Evolutionary conservation across 2,888 invertebrate genomes (phyloP), one percentile per base, ranked within the genome.

Genomic region (Adelphocoris suturalis): DNA sequence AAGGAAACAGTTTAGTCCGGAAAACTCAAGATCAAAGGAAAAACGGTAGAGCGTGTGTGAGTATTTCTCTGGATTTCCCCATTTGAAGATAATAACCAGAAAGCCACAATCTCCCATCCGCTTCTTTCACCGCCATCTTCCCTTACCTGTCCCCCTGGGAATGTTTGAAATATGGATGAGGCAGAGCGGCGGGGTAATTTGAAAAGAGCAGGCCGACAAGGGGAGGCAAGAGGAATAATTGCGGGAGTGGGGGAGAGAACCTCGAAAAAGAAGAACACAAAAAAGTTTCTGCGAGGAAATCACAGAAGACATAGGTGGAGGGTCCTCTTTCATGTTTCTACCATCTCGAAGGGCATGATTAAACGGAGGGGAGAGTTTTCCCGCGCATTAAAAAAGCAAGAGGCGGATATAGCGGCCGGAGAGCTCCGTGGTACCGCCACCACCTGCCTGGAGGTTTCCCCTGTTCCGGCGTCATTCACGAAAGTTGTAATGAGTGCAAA

Each of bases 401-500:
- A 82, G 52, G 19, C 52, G 46, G 28, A 80, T 12, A 52, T 68
- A 68, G 12, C 68, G 68, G 68, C 68, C 68, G 68, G n/a, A 57
- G 57, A 16, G n/a, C 19, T n/a, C n/a, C 57, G 57, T n/a, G 57
- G 57, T 16, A 16, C 57, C 57, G n/a, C n/a, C 57, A 57, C 13
- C 52, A 2, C 61, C 61, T 19, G 9, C 61, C 61, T 61, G 61
- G 23, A 52, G 52, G 14, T 52, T 11, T 12, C 28, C 13, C 47
- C 11, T 7, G 61, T 37, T 28, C 57, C 85, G 37, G 28, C 0
- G 13, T 27, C 48, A 86, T 82, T 47, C 75, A 23, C 86, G n/a
- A 86, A 75, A 86, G 75, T 75, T 61, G 68, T 86, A 86, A 86
- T 86, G 86, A 61, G 75, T 61, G 61, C 57, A 28, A 86, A 86